Evolutionary conservation across 1,140 invertebrate genomes (phyloP).

Genomic region (Phymorhynchus buccinoides): DNA sequence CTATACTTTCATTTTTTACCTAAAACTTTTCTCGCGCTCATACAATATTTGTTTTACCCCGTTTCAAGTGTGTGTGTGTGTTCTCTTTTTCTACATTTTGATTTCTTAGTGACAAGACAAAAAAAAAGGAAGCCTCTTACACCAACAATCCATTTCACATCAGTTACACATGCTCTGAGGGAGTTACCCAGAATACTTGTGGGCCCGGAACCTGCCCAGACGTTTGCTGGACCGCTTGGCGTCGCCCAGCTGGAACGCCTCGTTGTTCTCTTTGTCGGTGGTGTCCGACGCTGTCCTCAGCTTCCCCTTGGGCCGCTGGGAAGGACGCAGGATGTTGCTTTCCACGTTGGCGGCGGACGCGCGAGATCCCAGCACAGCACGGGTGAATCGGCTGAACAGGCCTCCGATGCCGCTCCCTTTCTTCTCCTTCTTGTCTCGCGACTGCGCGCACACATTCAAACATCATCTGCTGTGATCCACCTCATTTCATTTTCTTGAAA

Average conservation of each 20-base stretch:
- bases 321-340: conserved; percentile 25
- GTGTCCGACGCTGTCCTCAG: neutral
- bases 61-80: too few relatives aligned
- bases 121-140: too few relatives aligned
- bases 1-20: too few relatives aligned
- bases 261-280: conserved; percentile 32
- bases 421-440: conserved; percentile 45
- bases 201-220: neutral
- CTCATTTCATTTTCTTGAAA: too few relatives aligned
- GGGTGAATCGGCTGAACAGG: conserved; percentile 58
- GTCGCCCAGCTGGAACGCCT: neutral
- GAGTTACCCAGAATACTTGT: neutral
- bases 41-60: too few relatives aligned
- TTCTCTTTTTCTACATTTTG: too few relatives aligned
- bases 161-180: neutral
- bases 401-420: conserved; percentile 54
- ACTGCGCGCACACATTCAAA: neutral
- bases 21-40: neutral
- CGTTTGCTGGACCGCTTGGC: conserved; percentile 3
- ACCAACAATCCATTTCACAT: neutral
- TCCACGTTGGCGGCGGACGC: conserved; percentile 42
- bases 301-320: neutral
- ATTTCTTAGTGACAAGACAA: too few relatives aligned
- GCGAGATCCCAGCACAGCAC: conserved; percentile 53
- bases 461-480: too few relatives aligned